These are phyloP conservation scores for Ispidina picta DNA, from an alignment of 2,797 vertebrate species.

Conservation along the genomic window DNA sequence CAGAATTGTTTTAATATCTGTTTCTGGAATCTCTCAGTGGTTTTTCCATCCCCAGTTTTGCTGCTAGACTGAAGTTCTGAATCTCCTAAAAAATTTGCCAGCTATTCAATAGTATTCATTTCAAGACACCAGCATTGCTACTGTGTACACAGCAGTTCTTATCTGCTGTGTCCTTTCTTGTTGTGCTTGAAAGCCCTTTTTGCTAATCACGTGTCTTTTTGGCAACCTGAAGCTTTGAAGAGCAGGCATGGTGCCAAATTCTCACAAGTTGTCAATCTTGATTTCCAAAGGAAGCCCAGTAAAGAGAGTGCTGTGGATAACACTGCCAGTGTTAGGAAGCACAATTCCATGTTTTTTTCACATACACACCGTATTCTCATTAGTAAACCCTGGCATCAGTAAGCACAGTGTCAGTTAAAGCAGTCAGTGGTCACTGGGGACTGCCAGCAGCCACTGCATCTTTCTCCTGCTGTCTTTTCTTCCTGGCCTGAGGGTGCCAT, in stretches of 20 bases:
- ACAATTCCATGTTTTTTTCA: background rate
- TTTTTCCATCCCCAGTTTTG: background rate
- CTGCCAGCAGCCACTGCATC: background rate
- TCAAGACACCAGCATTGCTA: background rate
- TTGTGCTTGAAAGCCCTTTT: constrained; percentile 17
- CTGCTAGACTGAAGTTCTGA: background rate
- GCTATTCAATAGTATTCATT: background rate
- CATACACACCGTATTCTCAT: background rate
- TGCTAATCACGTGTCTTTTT: background rate
- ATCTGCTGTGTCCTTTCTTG: background rate
- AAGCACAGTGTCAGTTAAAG: background rate
- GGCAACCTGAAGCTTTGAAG: background rate
- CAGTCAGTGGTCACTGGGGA: background rate
- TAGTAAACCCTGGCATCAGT: background rate
- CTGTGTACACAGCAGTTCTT: background rate
- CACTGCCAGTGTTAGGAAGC: background rate
- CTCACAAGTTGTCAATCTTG: background rate
- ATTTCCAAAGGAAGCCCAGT: background rate
- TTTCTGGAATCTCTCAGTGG: background rate
- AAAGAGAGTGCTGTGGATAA: background rate
- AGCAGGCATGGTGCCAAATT: background rate
- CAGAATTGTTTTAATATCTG: background rate
- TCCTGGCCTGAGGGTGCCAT: rapidly evolving
- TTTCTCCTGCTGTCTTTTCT: background rate
- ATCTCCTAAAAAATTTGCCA: background rate